Base-by-base conservation (phyloP, 1,140 invertebrate genomes). In the Drosophila pectinifera region DNA sequence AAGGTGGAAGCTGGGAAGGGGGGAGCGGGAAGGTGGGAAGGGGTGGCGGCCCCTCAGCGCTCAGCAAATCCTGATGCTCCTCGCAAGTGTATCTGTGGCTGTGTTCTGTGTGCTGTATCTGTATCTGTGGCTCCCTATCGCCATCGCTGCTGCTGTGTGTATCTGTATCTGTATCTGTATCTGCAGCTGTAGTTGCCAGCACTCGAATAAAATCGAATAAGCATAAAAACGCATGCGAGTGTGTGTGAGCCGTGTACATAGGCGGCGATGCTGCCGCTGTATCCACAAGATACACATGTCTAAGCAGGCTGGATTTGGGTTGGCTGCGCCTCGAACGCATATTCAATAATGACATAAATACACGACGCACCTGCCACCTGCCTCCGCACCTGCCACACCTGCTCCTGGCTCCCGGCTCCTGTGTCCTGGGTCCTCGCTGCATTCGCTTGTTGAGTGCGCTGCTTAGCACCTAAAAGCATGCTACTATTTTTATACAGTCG, bases 291-390 rank as follows among this genome's bases (percentile, higher is more conserved):
- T 81, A 85, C 83, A 80, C 80, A 83, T 72, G 72, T 79, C 78
- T 88, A 72, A 78, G 56, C 73, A 73, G 77, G 81, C 45, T 63
- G 65, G 75, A 69, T 78, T 78, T 78, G 74, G 74, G 75, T 78
- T 78, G 75, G 74, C 42, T 77, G 63, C 69, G 69, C 73, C 79
- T 89, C 77, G 68, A 90, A 90, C 85, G 85, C 86, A 90, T 90
- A 81, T 90, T 88, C 85, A 90, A 90, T 89, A 89, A 89, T 85
- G 74, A 81, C 85, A 90, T 90, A 90, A 89, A 85, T 80, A 85
- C 45, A 62, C 73, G 31, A 57, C 70, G 41, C 41, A 51, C 67
- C 68, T 16, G 18, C 5, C 41, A 51, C 67, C 68, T 16, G 18
- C 5, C 48, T 36, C 0, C 48, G 31, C 53, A 34, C n/a, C 45